Conservation (phyloP, 30 jellyfish, hydroid and myxozoan species). For the Turritopsis dohrnii region DNA sequence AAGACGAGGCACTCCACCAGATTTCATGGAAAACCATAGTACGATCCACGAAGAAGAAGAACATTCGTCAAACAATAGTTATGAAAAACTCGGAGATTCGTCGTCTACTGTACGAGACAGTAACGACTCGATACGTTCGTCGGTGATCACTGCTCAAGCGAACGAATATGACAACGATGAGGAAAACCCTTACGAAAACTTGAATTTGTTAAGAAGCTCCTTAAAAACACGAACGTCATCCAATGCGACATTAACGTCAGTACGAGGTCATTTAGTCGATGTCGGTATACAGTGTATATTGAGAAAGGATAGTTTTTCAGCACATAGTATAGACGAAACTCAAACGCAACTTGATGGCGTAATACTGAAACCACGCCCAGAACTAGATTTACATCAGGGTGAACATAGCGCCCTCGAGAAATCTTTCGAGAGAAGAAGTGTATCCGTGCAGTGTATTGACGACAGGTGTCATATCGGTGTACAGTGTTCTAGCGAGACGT, state of each 20-base stretch:
- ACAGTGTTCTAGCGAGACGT: background rate
- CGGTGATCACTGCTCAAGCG: background rate
- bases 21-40: constrained; percentile 17
- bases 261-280: background rate
- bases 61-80: constrained; percentile 16
- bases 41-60: constrained; percentile 25
- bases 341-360: background rate
- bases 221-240: background rate
- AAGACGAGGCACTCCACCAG: constrained; percentile 11
- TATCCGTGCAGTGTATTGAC: background rate
- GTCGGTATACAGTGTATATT: constrained; percentile 1
- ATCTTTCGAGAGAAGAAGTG: background rate
- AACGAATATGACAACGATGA: background rate
- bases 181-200: constrained; percentile 11
- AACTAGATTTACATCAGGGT: background rate
- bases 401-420: background rate
- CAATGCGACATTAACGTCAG: background rate
- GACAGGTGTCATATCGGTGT: background rate
- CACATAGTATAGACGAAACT: background rate
- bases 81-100: background rate
- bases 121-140: background rate
- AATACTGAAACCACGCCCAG: background rate
- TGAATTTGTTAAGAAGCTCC: background rate
- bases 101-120: background rate
- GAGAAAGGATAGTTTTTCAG: background rate